Base-by-base conservation (phyloP, 2,113 vertebrate genomes). In the Saimiri boliviensis region DNA sequence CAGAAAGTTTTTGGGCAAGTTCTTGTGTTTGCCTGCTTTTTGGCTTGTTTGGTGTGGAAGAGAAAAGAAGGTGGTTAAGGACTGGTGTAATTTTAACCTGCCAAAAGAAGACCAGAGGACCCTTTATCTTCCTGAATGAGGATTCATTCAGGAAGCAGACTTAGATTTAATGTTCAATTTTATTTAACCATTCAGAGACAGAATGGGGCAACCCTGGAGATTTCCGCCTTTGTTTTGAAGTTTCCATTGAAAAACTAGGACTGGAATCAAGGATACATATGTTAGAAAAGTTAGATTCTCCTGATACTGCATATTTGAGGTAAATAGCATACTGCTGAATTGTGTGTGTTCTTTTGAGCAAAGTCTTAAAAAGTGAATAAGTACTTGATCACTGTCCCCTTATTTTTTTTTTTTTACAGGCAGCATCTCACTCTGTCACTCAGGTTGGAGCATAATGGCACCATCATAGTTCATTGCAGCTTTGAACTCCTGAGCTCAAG, bases 321-420 rank as follows among this genome's bases (percentile, higher is more conserved):
- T 37, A 84, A 93, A 86, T 52, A 80, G 1, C 49, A n/a, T 27
- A 20, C 56, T 83, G 70, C 25, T 74, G 10, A 85, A 73, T 79
- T 93, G 21, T 93, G 6, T 87, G 35, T 40, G 32, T 76, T 86
- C 79, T 86, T 95, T 45, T 23, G 13, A 32, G 32, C 11, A 73
- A 74, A 68, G 35, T 71, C 8, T 96, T 79, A 74, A 77, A 94
- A 93, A 86, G n/a, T 11, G 89, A 89, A 45, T 4, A 93, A 54
- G 42, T 37, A 74, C 49, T 76, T 81, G 30, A 93, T 92, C 27
- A 21, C 52, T 93, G 25, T 80, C 12, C 20, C 32, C 11, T 76
- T 83, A 63, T 63, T 63, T 63, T 52, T 63, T 63, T 63, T 63
- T 52, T 63, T 63, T 63, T 32, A 63, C 27, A 63, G 60, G 30